Evolutionary conservation across 64 coral and sea anemone genomes (phyloP).

Genomic region (Catalaphyllia jardinei): DNA sequence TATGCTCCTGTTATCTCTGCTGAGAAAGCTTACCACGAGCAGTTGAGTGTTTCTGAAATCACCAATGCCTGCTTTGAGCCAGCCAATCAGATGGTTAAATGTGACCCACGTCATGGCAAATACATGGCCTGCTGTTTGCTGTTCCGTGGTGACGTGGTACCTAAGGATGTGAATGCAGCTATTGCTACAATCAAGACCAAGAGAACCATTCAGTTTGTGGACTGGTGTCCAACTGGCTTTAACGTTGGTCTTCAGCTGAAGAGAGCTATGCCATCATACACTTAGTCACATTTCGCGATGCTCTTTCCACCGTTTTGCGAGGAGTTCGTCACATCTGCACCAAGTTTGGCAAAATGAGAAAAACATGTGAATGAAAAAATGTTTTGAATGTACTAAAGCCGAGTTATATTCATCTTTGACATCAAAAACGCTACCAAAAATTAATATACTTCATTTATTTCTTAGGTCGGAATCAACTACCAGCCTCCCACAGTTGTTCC

Average conservation of each 20-base stretch:
- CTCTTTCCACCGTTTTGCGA: too few species aligned
- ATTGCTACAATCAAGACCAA: slow-evolving; percentile 21
- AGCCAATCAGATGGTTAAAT: slow-evolving; percentile 37
- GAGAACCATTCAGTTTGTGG: slow-evolving; percentile 27
- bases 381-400: too few species aligned
- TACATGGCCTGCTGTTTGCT: slow-evolving; percentile 40
- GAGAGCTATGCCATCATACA: too few species aligned
- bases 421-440: too few species aligned
- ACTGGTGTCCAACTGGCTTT: slow-evolving; percentile 10
- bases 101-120: slow-evolving; percentile 35
- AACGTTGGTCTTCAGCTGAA: not conserved
- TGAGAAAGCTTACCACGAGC: slow-evolving; percentile 32
- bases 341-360: too few species aligned
- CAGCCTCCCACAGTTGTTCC: slow-evolving; percentile 25
- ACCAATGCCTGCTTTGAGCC: slow-evolving; percentile 32
- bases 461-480: not conserved
- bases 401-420: too few species aligned
- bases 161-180: slow-evolving; percentile 20
- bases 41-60: slow-evolving; percentile 28
- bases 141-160: slow-evolving; percentile 17
- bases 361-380: too few species aligned
- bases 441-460: not conserved
- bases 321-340: not conserved
- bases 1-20: slow-evolving; percentile 34
- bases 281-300: too few species aligned